Percentiles rank a stretch among this genome's conserved stretches.
These are phyloP conservation scores for Cephalotes varians DNA, from an alignment of 2,888 invertebrate genomes.

Conservation along the genomic window DNA sequence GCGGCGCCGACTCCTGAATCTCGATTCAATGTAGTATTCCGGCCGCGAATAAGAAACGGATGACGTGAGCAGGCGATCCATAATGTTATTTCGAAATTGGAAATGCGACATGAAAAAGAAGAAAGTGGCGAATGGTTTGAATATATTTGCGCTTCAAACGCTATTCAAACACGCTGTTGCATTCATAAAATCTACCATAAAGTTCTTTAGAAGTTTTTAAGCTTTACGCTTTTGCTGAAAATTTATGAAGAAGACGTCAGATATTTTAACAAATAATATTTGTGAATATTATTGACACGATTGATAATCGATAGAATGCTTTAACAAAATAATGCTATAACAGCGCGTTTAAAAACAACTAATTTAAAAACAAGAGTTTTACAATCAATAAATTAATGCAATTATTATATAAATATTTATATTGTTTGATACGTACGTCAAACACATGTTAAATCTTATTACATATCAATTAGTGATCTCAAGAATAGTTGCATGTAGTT, in stretches of 20 bases:
- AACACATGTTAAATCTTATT: not conserved
- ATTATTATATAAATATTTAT: constrained; percentile 6
- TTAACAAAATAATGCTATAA: not conserved
- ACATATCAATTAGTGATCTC: not conserved
- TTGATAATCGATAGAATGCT: not conserved
- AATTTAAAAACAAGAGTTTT: not conserved
- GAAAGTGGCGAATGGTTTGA: constrained; percentile 31
- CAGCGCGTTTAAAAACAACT: not conserved
- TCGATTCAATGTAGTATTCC: constrained; percentile 44
- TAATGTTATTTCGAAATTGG: constrained; percentile 53
- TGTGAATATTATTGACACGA: not conserved
- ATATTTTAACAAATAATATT: not conserved
- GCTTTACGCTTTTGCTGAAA: not conserved
- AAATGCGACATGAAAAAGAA: constrained; percentile 46
- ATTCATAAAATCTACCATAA: constrained; percentile 30
- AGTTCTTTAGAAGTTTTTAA: constrained; percentile 4
- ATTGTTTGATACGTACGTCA: not conserved
- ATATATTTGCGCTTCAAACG: constrained; percentile 39
- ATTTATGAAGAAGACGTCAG: not conserved
- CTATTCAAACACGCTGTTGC: constrained; percentile 28
- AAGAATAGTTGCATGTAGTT: not conserved
- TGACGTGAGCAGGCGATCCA: constrained; percentile 49
- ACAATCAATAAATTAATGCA: not conserved
- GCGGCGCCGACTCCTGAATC: constrained; percentile 42
- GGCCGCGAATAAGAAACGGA: constrained; percentile 48